Evolutionary conservation across 2,888 invertebrate species (phyloP).

Genomic region (Trissolcus japonicus): DNA sequence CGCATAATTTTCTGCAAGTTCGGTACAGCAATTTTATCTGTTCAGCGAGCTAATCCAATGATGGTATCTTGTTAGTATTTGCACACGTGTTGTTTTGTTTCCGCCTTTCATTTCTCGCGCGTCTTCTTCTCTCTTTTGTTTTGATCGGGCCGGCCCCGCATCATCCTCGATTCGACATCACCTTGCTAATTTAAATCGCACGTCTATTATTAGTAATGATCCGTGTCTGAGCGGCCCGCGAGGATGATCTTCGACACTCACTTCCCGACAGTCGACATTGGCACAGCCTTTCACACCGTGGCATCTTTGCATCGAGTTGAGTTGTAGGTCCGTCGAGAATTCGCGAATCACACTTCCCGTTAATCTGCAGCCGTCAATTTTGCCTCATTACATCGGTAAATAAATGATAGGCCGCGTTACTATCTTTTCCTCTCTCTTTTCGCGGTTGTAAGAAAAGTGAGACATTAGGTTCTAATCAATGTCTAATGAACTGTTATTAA

Average conservation of each 20-base stretch:
- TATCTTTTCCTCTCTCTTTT: background rate
- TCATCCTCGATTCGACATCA: conserved; percentile 50
- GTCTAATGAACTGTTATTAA: conserved; percentile 11
- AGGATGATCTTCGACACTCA: conserved; percentile 41
- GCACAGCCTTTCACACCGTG: conserved; percentile 42
- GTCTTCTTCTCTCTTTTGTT: conserved; percentile 48
- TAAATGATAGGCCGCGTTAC: conserved; percentile 7
- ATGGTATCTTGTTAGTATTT: conserved; percentile 36
- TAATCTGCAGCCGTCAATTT: conserved; percentile 31
- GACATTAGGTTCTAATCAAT: conserved; percentile 8
- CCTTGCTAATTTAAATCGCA: conserved; percentile 61
- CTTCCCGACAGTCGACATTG: conserved; percentile 51
- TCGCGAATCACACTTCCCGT: conserved; percentile 32
- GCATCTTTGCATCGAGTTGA: conserved; percentile 35
- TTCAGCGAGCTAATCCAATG: conserved; percentile 21
- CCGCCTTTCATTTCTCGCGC: conserved; percentile 44
- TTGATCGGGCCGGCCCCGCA: conserved; percentile 40
- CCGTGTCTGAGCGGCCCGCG: conserved; percentile 55
- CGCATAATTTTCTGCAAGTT: no score
- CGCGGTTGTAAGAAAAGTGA: conserved; percentile 4
- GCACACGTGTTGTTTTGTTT: conserved; percentile 44
- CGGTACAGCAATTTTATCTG: no score
- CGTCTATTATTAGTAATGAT: conserved; percentile 64
- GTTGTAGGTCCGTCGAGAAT: conserved; percentile 42
- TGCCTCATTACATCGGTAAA: conserved; percentile 18